These are phyloP conservation scores for Cassiopea andromeda DNA, from an alignment of 30 jellyfish, hydroid and myxozoan species.

Conservation along the genomic window DNA sequence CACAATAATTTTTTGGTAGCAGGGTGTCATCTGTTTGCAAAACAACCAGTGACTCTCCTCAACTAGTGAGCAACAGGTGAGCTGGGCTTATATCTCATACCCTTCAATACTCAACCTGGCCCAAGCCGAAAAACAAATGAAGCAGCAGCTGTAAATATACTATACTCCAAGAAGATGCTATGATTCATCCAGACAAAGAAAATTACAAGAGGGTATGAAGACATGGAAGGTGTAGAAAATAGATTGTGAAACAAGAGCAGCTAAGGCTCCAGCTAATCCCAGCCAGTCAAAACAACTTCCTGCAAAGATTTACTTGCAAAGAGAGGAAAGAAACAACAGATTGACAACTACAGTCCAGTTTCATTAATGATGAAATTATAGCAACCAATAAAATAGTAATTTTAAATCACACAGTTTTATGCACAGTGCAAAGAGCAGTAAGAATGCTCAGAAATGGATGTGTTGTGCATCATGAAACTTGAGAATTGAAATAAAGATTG, in stretches of 20 bases:
- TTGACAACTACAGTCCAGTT: background rate
- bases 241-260: background rate
- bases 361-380: background rate
- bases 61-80: conserved; percentile 61
- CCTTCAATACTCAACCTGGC: conserved; percentile 59
- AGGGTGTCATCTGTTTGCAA: conserved; percentile 53
- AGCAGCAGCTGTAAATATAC: background rate
- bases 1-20: conserved; percentile 49
- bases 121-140: conserved; percentile 55
- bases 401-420: no score
- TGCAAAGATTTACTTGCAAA: background rate
- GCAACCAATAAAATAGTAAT: no score
- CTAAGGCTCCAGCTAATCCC: background rate
- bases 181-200: background rate
- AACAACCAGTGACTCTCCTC: conserved; percentile 62
- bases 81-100: conserved; percentile 42
- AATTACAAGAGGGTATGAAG: background rate
- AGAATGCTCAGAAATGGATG: no score
- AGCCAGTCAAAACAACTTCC: background rate
- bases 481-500: no score
- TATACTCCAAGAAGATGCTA: background rate
- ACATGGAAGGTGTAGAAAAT: background rate
- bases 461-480: no score
- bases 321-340: background rate
- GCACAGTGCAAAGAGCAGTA: no score